Evolutionary conservation across 2,797 vertebrate genomes (phyloP).

Genomic region (Typhlichthys eigenmanni): DNA sequence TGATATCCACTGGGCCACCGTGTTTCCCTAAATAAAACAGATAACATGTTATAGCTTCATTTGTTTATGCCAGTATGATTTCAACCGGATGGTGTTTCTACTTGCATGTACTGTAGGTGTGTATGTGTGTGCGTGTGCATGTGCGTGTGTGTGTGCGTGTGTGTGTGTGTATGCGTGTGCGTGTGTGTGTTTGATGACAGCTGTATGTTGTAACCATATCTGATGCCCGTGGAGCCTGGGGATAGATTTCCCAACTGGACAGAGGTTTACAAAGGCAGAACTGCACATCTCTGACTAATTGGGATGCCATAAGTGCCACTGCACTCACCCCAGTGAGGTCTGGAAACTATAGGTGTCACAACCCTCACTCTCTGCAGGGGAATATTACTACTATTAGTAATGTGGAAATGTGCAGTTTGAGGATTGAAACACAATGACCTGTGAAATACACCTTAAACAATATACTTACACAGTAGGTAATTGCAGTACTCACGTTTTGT

Average conservation of each 20-base stretch:
- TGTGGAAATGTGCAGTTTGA: conserved; percentile 37
- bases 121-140: conserved; percentile 1
- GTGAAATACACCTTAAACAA: too few species aligned
- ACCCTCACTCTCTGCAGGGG: conserved; percentile 13
- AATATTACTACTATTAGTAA: conserved; percentile 24
- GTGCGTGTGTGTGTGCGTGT: conserved; percentile 10
- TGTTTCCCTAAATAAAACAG: too few species aligned
- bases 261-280: conserved; percentile 58
- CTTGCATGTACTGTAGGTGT: conserved; percentile 16
- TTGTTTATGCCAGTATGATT: not conserved
- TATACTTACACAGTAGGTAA: too few species aligned
- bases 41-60: not conserved
- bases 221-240: conserved; percentile 45
- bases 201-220: conserved; percentile 61
- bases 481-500: too few species aligned
- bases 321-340: conserved; percentile 52
- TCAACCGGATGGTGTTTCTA: conserved; percentile 3
- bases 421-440: conserved; percentile 19
- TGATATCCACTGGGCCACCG: too few species aligned
- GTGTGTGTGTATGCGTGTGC: not conserved
- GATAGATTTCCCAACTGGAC: conserved; percentile 62
- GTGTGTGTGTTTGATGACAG: conserved; percentile 33
- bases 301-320: conserved; percentile 68
- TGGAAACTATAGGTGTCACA: conserved; percentile 35
- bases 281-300: conserved; percentile 65